A percentile compares a stretch with the other conserved stretches of the same genome.
Evolutionary conservation across 2,888 invertebrate species (phyloP).

Genomic region (Lumbricus terrestris): DNA sequence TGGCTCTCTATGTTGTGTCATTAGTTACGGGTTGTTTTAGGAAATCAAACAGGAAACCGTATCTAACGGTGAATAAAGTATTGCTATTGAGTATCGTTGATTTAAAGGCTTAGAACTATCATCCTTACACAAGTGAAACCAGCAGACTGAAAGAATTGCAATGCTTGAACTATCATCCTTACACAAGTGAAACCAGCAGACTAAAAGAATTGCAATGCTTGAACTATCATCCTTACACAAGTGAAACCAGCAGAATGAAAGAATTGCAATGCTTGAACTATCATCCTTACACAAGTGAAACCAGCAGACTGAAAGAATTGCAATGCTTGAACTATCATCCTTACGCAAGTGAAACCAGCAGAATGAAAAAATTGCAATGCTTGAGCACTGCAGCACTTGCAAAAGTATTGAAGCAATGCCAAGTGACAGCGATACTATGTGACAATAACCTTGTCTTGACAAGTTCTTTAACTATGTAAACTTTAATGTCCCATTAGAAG

Average conservation of each 20-base stretch:
- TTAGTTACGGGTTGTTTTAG: neutral
- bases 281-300: neutral
- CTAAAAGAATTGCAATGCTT: neutral
- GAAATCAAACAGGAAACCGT: neutral
- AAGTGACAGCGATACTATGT: neutral
- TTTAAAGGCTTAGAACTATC: neutral
- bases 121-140: neutral
- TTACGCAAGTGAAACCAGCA: neutral
- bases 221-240: neutral
- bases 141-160: neutral
- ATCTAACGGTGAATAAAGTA: neutral
- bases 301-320: neutral
- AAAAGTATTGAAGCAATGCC: neutral
- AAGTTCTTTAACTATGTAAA: neutral
- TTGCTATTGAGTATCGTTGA: neutral
- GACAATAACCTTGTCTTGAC: neutral
- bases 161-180: neutral
- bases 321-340: neutral
- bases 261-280: neutral
- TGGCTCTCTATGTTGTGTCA: neutral
- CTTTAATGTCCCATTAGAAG: neutral
- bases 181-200: neutral
- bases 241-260: no score
- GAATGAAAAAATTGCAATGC: neutral
- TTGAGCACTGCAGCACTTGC: neutral